A percentile compares a stretch with the other conserved stretches of the same genome.
phyloP scores from a whole-genome alignment of 2,797 vertebrate genomes.

The Halcyon badia region DNA sequence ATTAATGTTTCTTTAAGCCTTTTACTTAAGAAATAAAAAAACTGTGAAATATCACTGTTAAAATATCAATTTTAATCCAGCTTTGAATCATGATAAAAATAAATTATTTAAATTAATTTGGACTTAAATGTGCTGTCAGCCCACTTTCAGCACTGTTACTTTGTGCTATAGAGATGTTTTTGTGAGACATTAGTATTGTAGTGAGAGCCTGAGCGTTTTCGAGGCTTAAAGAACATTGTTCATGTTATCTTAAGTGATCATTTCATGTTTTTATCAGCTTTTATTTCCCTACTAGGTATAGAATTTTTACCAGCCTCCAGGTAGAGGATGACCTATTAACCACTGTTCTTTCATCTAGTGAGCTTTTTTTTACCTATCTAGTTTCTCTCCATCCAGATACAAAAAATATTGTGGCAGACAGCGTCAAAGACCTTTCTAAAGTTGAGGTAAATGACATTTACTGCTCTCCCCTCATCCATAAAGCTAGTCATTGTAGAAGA shows the following conservation, averaged over 20 bases:
- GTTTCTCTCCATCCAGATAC: background rate
- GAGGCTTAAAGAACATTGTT: background rate
- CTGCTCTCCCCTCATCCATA: background rate
- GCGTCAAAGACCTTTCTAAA: background rate
- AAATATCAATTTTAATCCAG: background rate
- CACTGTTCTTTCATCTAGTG: background rate
- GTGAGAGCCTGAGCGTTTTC: fast-evolving
- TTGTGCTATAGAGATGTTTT: background rate
- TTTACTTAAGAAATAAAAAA: background rate
- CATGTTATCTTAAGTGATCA: background rate
- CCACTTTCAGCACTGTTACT: background rate
- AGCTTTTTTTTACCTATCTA: background rate
- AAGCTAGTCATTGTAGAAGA: background rate
- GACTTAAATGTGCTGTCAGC: background rate
- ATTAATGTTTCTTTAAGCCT: background rate
- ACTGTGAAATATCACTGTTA: background rate
- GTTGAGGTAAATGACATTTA: background rate
- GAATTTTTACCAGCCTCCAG: background rate
- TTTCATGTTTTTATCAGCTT: background rate
- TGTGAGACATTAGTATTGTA: background rate
- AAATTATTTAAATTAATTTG: background rate
- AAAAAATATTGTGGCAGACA: background rate
- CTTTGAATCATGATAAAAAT: background rate
- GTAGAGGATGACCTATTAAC: background rate
- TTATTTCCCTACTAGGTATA: background rate